Evolutionary conservation across 2,797 vertebrate genomes (phyloP), one percentile per base, ranked within the genome.

Genomic region (Fistularia tabacaria): DNA sequence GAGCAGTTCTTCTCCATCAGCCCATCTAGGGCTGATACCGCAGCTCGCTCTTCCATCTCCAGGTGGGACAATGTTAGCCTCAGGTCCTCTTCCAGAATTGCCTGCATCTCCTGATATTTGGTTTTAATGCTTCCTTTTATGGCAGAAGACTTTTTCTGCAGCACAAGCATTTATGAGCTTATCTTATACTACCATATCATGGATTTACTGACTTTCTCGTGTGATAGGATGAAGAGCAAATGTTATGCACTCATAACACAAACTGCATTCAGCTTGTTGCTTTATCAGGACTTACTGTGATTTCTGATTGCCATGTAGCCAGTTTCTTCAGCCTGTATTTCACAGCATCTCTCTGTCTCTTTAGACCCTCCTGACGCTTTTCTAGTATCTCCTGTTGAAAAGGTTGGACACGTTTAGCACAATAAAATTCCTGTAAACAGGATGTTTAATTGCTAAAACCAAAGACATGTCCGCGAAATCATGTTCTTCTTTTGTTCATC

Each of bases 41-140:
- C 84, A 10, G 91, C 91, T 10, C 79, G 70, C 46, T 90, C 84
- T 73, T 92, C 91, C 73, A 87, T 82, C 57, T 92, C 90, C 69
- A 92, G 73, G 56, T 90, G 88, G 36, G 84, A 78, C 45, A 92
- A 65, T 1, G 90, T 90, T 42, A 82, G 70, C 66, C 70, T 84
- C 66, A 92, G 49, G 66, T 92, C 91, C 61, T 91, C 82, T 8
- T 90, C 87, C 64, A 92, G 71, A 11, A 88, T 64, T 1, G 62
- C 73, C 59, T 89, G 88, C 69, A 92, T 90, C 68, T 92, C 87
- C 58, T 83, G 80, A 49, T 92, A 90, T 61, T 89, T 91, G 56
- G 46, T 70, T 40, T 82, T 69, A 49, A 92, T 82, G 44, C 48
- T 81, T 62, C 90, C 85, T 62, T 77, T 89, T 49, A 90, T 76